These are phyloP conservation scores for Xiphydria camelus DNA, from an alignment of 2,888 invertebrate genomes.

Conservation along the genomic window DNA sequence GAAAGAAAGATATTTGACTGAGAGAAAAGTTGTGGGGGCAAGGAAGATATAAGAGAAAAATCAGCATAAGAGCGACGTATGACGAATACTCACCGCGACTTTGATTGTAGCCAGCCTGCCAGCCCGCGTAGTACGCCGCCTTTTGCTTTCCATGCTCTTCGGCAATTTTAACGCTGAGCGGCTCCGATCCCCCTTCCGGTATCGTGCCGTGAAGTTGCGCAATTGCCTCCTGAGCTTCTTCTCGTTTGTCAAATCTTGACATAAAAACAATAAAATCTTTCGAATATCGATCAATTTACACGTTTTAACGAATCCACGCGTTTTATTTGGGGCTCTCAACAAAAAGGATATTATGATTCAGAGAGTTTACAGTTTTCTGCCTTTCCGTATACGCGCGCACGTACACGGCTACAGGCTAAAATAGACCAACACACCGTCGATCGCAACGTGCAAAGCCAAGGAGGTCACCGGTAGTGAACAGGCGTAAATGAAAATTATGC, in stretches of 20 bases:
- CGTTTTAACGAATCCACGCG: too few relatives aligned
- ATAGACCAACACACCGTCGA: too few relatives aligned
- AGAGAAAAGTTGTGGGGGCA: neutral
- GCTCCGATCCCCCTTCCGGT: constrained; percentile 81
- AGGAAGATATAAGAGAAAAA: neutral
- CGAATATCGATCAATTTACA: too few relatives aligned
- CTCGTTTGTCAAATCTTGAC: constrained; percentile 78
- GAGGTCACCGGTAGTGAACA: constrained; percentile 6
- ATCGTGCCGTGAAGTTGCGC: constrained; percentile 81
- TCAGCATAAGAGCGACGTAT: too few relatives aligned
- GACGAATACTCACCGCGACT: constrained; percentile 60
- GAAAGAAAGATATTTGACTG: too few relatives aligned
- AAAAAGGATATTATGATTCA: too few relatives aligned
- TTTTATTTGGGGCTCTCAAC: too few relatives aligned
- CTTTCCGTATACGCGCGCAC: too few relatives aligned
- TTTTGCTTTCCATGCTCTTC: constrained; percentile 86
- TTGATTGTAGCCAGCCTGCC: constrained; percentile 70
- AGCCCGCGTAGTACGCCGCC: constrained; percentile 73
- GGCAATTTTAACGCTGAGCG: constrained; percentile 82
- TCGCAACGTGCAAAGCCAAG: neutral
- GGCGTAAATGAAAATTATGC: constrained; percentile 40
- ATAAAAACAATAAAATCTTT: constrained; percentile 15
- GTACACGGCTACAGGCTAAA: too few relatives aligned
- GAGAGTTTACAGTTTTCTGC: too few relatives aligned
- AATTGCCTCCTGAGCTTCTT: constrained; percentile 90